These are phyloP conservation scores for Drosophila funebris DNA, from an alignment of 1,140 invertebrate species.

Conservation along the genomic window DNA sequence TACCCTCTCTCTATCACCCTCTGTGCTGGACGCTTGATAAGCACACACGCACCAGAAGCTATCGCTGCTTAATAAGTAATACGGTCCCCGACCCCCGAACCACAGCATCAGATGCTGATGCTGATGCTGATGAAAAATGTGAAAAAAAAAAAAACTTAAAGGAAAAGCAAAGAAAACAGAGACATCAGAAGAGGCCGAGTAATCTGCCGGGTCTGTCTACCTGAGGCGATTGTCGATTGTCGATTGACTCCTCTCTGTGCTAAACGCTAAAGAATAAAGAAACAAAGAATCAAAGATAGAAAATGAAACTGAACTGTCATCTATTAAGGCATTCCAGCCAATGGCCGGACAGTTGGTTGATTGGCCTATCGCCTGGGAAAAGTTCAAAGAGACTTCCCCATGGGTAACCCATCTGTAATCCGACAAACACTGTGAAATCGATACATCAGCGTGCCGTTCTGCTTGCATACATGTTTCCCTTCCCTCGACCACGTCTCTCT, in stretches of 20 bases:
- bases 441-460: conserved; percentile 21
- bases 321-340: conserved; percentile 14
- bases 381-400: conserved; percentile 2
- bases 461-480: not conserved
- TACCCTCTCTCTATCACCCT: not conserved
- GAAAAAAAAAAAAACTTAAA: not conserved
- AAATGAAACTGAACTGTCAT: conserved; percentile 59
- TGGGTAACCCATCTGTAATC: not conserved
- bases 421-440: conserved; percentile 26
- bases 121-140: not conserved
- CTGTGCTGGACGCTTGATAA: conserved; percentile 22
- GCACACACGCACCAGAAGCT: conserved; percentile 15
- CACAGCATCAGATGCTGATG: not conserved
- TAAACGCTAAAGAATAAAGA: not conserved
- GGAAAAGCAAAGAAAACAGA: not conserved
- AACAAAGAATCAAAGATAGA: conserved; percentile 15
- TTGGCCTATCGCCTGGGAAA: conserved; percentile 35
- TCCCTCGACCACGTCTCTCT: not conserved
- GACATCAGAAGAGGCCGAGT: conserved; percentile 26
- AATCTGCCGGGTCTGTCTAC: conserved; percentile 21
- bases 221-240: conserved; percentile 28
- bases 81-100: not conserved
- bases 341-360: conserved; percentile 17
- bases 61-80: conserved; percentile 14
- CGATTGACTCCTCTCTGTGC: conserved; percentile 1